Conservation (phyloP, 2,797 vertebrate species). For the Ataeniobius toweri region DNA sequence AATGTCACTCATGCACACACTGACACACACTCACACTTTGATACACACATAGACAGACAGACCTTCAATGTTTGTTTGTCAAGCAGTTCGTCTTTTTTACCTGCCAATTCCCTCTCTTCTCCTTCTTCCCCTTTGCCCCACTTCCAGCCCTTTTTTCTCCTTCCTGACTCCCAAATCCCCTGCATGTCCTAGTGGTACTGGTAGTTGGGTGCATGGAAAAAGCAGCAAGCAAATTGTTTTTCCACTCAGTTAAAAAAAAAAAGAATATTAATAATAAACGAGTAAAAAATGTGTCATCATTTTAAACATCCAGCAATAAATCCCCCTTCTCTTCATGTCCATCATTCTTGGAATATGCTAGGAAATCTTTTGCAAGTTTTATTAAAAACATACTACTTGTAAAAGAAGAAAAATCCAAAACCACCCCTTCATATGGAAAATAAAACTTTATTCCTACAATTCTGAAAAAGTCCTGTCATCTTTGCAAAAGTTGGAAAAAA, state of each 20-base stretch:
- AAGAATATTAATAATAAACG: constrained; percentile 13
- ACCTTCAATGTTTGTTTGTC: constrained; percentile 71
- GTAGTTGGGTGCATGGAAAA: constrained; percentile 99
- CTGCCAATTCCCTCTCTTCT: constrained; percentile 48
- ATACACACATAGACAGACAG: constrained; percentile 30
- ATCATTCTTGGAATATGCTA: constrained; percentile 91
- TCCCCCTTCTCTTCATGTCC: constrained; percentile 82
- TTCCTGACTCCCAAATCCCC: constrained; percentile 59
- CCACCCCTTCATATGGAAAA: constrained; percentile 86
- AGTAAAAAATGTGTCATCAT: constrained; percentile 84
- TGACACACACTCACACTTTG: constrained; percentile 32
- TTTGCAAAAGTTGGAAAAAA: constrained; percentile 36
- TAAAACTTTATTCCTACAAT: constrained; percentile 88
- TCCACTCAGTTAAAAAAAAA: constrained; percentile 85
- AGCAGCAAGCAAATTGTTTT: constrained; percentile 95
- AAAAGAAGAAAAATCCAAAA: constrained; percentile 82
- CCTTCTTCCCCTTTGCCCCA: constrained; percentile 33
- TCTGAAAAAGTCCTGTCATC: constrained; percentile 77
- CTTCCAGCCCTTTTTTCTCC: constrained; percentile 20
- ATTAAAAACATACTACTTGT: constrained; percentile 88
- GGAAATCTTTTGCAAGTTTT: constrained; percentile 92
- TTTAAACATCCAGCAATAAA: constrained; percentile 98
- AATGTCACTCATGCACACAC: constrained; percentile 26
- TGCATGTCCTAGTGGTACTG: constrained; percentile 99
- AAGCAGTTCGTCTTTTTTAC: constrained; percentile 74